These are phyloP conservation scores for Ibidorhyncha struthersii DNA, from an alignment of 2,113 vertebrate species.

Conservation along the genomic window DNA sequence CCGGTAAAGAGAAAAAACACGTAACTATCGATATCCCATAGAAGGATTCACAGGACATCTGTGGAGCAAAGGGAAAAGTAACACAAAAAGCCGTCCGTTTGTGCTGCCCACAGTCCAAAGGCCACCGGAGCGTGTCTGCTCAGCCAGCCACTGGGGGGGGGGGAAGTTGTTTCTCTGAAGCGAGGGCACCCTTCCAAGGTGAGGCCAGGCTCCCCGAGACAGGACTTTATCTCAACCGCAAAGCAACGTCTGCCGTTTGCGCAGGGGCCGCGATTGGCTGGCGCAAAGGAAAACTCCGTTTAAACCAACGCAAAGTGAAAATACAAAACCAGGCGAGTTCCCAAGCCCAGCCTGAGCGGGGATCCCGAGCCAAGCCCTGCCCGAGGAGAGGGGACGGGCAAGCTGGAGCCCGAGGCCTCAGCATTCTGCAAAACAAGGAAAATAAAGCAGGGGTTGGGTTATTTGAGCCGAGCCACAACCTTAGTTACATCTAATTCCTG, in stretches of 20 bases:
- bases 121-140: not conserved
- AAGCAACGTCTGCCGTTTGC: not conserved
- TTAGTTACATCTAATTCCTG: not conserved
- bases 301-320: not conserved
- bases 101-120: not conserved
- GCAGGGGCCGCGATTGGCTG: not conserved
- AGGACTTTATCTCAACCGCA: constrained; percentile 27
- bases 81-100: rapidly evolving
- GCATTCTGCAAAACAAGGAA: rapidly evolving
- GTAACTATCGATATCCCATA: rapidly evolving
- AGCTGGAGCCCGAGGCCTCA: not conserved
- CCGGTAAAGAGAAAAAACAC: rapidly evolving
- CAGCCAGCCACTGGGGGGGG: not conserved
- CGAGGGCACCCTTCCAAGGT: not conserved
- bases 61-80: not conserved
- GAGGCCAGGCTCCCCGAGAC: not conserved
- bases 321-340: not conserved
- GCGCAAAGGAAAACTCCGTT: not conserved
- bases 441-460: rapidly evolving
- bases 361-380: not conserved
- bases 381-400: not conserved
- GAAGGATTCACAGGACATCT: rapidly evolving
- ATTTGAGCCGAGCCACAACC: not conserved
- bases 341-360: not conserved
- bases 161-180: not conserved